Percentiles rank a stretch among this genome's conserved stretches.
These are phyloP conservation scores for Sinodicranocentrus sp. DNA, from an alignment of 2,888 invertebrate species.

Conservation along the genomic window DNA sequence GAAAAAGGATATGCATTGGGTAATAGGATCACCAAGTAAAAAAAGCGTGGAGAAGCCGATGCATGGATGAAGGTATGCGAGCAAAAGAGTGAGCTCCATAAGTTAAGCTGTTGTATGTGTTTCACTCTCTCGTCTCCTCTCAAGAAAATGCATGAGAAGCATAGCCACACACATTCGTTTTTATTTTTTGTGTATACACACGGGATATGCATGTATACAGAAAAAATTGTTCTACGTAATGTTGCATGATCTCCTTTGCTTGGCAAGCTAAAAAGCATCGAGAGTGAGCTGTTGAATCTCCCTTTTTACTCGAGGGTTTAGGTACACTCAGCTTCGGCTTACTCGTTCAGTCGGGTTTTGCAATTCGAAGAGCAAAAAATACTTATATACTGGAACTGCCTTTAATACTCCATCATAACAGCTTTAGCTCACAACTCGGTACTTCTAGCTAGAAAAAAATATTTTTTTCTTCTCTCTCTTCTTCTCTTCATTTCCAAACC, in stretches of 20 bases:
- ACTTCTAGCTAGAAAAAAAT: neutral
- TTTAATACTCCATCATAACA: conserved; percentile 36
- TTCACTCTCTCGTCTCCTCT: conserved; percentile 2
- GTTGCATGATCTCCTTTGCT: conserved; percentile 64
- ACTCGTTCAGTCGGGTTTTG: conserved; percentile 76
- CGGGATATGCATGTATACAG: too few relatives aligned
- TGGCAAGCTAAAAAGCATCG: too few relatives aligned
- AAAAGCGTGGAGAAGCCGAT: neutral
- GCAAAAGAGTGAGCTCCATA: neutral
- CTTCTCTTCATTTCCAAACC: conserved; percentile 9
- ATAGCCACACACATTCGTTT: neutral
- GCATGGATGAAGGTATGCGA: conserved; percentile 48
- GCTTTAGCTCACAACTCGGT: neutral
- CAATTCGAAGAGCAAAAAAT: conserved; percentile 76
- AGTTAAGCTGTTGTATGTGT: neutral
- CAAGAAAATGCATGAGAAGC: conserved; percentile 33
- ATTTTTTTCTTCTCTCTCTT: neutral
- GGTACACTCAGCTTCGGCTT: conserved; percentile 64
- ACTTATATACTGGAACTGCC: conserved; percentile 64
- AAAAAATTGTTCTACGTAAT: conserved; percentile 65
- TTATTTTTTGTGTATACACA: too few relatives aligned
- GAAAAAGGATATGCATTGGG: conserved; percentile 54
- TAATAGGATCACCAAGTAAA: conserved; percentile 25
- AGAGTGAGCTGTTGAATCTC: conserved; percentile 60
- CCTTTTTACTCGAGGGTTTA: conserved; percentile 69